Percentiles rank a stretch among this genome's conserved stretches.
These are phyloP conservation scores for Sweltsa coloradensis DNA, from an alignment of 1,140 invertebrate genomes.

Conservation along the genomic window DNA sequence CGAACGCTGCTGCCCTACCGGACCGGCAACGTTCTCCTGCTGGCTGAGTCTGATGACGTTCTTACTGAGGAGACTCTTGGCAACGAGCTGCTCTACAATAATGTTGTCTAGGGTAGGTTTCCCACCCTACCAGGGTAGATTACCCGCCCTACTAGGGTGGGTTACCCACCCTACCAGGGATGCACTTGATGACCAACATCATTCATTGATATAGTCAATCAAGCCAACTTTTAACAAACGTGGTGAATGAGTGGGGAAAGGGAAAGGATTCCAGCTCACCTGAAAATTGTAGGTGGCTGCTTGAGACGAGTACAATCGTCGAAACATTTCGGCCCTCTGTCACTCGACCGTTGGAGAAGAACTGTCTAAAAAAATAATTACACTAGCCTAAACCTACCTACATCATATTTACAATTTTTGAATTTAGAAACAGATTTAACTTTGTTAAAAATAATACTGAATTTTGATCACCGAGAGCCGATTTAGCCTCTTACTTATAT, in stretches of 20 bases:
- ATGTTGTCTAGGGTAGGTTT: conserved; percentile 53
- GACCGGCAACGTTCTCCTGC: conserved; percentile 41
- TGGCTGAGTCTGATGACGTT: conserved; percentile 44
- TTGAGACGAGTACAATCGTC: too few species aligned
- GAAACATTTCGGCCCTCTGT: too few species aligned
- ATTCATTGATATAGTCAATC: background rate
- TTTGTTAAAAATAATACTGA: too few species aligned
- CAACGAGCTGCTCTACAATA: conserved; percentile 66
- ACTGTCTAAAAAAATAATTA: too few species aligned
- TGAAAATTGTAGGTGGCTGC: background rate
- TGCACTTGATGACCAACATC: background rate
- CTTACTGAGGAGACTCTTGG: conserved; percentile 61
- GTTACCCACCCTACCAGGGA: background rate
- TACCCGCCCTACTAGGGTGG: background rate
- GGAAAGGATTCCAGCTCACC: background rate
- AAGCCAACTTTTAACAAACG: background rate
- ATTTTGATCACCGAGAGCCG: too few species aligned
- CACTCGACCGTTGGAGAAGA: too few species aligned
- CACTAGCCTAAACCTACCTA: too few species aligned
- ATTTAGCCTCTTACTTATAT: too few species aligned
- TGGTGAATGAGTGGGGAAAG: background rate
- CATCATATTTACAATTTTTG: too few species aligned
- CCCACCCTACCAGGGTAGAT: background rate
- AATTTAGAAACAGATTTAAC: too few species aligned
- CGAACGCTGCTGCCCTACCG: conserved; percentile 59